These are phyloP conservation scores for Drosophila merina DNA, from an alignment of 2,888 invertebrate genomes.

Conservation along the genomic window DNA sequence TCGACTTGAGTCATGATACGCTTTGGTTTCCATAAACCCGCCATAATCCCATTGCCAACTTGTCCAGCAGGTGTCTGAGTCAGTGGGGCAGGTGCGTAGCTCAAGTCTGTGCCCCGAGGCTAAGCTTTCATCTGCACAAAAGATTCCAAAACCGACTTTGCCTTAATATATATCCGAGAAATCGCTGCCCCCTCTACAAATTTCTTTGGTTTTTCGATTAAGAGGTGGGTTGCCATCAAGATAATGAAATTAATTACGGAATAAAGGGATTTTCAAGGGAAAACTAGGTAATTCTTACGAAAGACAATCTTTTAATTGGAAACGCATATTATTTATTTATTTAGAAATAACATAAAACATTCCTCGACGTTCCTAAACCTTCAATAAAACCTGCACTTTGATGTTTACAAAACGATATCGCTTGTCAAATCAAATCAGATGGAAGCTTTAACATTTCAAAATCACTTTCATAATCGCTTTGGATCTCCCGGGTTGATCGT, in stretches of 20 bases:
- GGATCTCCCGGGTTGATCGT: conserved; percentile 6
- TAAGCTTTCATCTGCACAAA: conserved; percentile 12
- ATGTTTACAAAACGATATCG: conserved; percentile 5
- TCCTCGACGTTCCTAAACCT: not conserved
- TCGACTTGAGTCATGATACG: conserved; percentile 10
- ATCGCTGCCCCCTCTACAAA: conserved; percentile 5
- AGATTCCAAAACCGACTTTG: not conserved
- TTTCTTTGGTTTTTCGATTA: conserved; percentile 41
- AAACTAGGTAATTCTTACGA: no score
- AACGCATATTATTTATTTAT: no score
- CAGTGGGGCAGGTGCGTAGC: conserved; percentile 25
- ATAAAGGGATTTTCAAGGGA: not conserved
- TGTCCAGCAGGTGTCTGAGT: conserved; percentile 47
- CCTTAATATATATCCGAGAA: conserved; percentile 26
- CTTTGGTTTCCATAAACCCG: conserved; percentile 22
- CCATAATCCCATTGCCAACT: conserved; percentile 41
- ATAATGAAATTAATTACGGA: conserved; percentile 26
- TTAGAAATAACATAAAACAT: not conserved
- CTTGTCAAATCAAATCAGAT: not conserved
- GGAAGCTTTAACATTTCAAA: conserved; percentile 12
- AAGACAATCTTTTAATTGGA: no score
- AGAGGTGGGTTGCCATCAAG: conserved; percentile 31
- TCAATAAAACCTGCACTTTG: not conserved
- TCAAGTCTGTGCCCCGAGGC: not conserved
- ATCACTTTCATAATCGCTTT: conserved; percentile 24